A percentile compares a stretch with the other conserved stretches of the same genome.
Conservation (phyloP, 2,888 invertebrate genomes). For the Drosophila neotestacea region DNA sequence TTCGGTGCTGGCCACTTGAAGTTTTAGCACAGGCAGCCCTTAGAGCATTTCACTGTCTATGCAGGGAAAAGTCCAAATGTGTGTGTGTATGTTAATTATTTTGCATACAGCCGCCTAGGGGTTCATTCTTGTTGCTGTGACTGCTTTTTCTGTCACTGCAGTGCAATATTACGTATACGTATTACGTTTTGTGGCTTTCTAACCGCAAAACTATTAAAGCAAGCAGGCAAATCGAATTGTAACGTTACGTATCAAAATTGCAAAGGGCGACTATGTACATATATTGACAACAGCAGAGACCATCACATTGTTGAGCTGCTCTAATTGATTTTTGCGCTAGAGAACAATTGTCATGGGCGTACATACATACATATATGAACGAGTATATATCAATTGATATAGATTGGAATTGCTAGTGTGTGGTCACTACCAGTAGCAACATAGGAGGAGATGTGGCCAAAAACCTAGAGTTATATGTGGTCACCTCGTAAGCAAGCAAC, state of each 20-base stretch:
- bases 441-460: slow-evolving; percentile 6
- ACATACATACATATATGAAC: neutral
- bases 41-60: slow-evolving; percentile 18
- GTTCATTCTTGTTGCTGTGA: slow-evolving; percentile 18
- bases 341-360: slow-evolving; percentile 58
- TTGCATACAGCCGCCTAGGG: slow-evolving; percentile 68
- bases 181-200: slow-evolving; percentile 76
- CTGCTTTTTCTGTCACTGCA: slow-evolving; percentile 61
- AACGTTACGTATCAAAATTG: slow-evolving; percentile 67
- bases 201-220: slow-evolving; percentile 79
- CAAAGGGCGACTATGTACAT: slow-evolving; percentile 27
- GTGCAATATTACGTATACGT: slow-evolving; percentile 77
- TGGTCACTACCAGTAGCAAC: slow-evolving; percentile 5
- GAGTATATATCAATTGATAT: slow-evolving; percentile 43
- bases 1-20: slow-evolving; percentile 56
- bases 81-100: slow-evolving; percentile 74
- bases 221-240: slow-evolving; percentile 78
- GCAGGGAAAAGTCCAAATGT: neutral
- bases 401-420: slow-evolving; percentile 29
- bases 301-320: slow-evolving; percentile 60
- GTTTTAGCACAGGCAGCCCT: slow-evolving; percentile 31
- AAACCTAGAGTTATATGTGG: slow-evolving; percentile 25
- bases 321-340: slow-evolving; percentile 74
- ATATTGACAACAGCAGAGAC: slow-evolving; percentile 23
- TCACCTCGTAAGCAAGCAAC: neutral